Evolutionary conservation across 2,888 invertebrate species (phyloP).

Genomic region (Nomada hirtipes): DNA sequence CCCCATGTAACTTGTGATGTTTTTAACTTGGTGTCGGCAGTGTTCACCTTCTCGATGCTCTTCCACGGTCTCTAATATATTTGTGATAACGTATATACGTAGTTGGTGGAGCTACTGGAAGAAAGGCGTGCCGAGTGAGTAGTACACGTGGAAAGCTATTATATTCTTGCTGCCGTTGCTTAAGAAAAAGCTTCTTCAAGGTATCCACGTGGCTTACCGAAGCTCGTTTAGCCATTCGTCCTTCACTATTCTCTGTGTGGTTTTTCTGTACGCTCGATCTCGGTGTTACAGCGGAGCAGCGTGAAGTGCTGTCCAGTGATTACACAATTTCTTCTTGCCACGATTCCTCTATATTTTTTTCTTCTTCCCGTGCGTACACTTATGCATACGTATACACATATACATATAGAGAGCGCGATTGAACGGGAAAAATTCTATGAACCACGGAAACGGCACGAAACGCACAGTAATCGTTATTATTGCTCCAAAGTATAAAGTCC

Average conservation of each 20-base stretch:
- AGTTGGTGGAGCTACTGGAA: slow-evolving; percentile 40
- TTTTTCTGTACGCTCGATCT: slow-evolving; percentile 39
- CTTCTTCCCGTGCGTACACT: background rate
- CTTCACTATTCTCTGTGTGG: slow-evolving; percentile 5
- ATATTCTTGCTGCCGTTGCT: slow-evolving; percentile 31
- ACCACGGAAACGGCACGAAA: slow-evolving; percentile 31
- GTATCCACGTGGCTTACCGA: slow-evolving; percentile 4
- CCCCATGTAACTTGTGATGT: slow-evolving; percentile 46
- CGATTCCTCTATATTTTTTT: slow-evolving; percentile 27
- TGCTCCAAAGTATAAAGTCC: slow-evolving; percentile 45
- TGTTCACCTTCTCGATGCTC: slow-evolving; percentile 48
- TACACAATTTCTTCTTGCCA: slow-evolving; percentile 64
- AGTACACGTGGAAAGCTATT: slow-evolving; percentile 8
- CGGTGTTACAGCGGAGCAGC: slow-evolving; percentile 38
- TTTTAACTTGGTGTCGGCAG: slow-evolving; percentile 65
- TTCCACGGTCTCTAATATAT: slow-evolving; percentile 50
- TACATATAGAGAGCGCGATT: slow-evolving; percentile 10
- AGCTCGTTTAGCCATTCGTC: slow-evolving; percentile 8
- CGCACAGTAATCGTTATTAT: slow-evolving; percentile 35
- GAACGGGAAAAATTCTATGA: slow-evolving; percentile 19
- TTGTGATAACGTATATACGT: slow-evolving; percentile 53
- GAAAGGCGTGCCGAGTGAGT: slow-evolving; percentile 28
- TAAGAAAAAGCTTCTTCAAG: slow-evolving; percentile 35
- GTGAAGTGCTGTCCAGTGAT: slow-evolving; percentile 48
- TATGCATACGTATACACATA: background rate